Evolutionary conservation across 2,797 vertebrate genomes (phyloP), one percentile per base, ranked within the genome.

Genomic region (Aquila chrysaetos): DNA sequence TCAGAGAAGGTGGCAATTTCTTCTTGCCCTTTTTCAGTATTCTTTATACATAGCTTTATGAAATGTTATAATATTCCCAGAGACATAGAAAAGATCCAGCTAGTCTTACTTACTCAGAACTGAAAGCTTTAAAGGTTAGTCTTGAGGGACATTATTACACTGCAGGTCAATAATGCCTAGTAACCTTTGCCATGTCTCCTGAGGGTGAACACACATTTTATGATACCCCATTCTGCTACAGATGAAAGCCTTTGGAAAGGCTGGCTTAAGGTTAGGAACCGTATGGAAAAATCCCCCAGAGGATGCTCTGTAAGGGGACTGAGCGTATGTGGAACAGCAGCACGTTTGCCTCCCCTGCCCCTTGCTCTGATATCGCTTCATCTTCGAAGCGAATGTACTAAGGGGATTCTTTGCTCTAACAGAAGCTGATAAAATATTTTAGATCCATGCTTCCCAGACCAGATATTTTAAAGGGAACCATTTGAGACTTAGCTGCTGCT

Each of bases 101-200:
- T 84, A 95, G 90, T 85, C 89, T 96, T 82, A 95, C 95, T 97
- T 90, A 95, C 91, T 90, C 85, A 96, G 79, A 97, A 90, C 75
- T 94, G 96, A 97, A 98, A 97, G 94, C 97, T 97, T 97, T 97
- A 97, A 97, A 97, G 96, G 97, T 97, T 97, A 96, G 94, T 96
- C 97, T 97, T 87, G 79, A 96, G 97, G 96, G 97, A 97, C 94
- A 54, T 93, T 97, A 96, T 95, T 97, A 96, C 53, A 94, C 60
- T 91, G 94, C 90, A 92, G 95, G 97, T 97, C 97, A 98, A 93
- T 97, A 97, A 97, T 89, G 88, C 74, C 92, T 94, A 76, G 93
- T 97, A 97, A 97, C 94, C 84, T 97, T 97, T 97, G 74, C 79
- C 82, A 44, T 72, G 91, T 93, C 97, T 96, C 90, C 76, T 78